Percentiles rank a stretch among this genome's conserved stretches.
Evolutionary conservation across 2,888 invertebrate species (phyloP).

Genomic region (Sarcophaga variegata): DNA sequence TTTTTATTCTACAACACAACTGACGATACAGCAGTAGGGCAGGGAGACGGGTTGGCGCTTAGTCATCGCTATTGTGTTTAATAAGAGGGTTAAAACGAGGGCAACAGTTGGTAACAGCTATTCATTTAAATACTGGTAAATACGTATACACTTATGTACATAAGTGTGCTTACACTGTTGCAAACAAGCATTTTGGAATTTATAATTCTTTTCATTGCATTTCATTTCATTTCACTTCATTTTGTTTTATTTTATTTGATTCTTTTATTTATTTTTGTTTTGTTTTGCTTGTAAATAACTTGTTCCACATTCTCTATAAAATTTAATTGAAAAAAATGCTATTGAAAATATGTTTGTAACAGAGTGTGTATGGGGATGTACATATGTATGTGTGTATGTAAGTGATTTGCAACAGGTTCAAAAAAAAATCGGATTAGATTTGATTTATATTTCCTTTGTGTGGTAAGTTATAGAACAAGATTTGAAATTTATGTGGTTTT

Average conservation of each 20-base stretch:
- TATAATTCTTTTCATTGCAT: conserved; percentile 11
- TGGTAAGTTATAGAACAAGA: background rate
- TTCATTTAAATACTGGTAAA: background rate
- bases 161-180: too few relatives aligned
- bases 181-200: conserved; percentile 3
- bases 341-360: background rate
- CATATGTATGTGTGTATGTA: background rate
- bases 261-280: background rate
- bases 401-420: conserved; percentile 44
- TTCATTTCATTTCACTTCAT: too few relatives aligned
- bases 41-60: background rate
- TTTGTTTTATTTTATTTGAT: background rate
- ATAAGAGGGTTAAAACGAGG: conserved; percentile 13
- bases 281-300: conserved; percentile 8
- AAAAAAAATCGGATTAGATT: conserved; percentile 5
- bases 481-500: background rate
- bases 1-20: background rate
- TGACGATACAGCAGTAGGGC: background rate
- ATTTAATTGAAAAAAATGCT: background rate
- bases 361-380: too few relatives aligned
- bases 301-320: conserved; percentile 27
- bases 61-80: background rate
- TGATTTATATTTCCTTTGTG: conserved; percentile 46
- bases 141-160: background rate
- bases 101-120: conserved; percentile 22